Conservation (phyloP, 2,113 vertebrate species). For the Elachura formosa region DNA sequence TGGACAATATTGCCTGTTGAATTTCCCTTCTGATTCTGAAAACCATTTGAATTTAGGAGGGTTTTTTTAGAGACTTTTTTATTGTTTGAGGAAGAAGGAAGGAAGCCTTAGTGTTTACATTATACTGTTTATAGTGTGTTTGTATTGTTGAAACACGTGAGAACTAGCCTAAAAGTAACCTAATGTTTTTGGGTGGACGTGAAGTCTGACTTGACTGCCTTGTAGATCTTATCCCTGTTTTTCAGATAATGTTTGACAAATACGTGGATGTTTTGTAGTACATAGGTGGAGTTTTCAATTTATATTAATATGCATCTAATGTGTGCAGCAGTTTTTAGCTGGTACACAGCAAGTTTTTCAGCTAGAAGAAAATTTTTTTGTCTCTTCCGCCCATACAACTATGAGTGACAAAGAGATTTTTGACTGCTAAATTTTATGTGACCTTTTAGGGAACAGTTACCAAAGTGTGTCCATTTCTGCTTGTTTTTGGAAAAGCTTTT, state of each 20-base stretch:
- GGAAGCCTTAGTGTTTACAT: background rate
- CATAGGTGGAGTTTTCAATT: background rate
- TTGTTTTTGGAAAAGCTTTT: background rate
- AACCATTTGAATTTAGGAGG: background rate
- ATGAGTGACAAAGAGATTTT: background rate
- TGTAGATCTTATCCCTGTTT: background rate
- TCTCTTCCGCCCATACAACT: background rate
- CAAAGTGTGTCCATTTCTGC: background rate
- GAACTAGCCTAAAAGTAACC: background rate
- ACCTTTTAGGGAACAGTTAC: background rate
- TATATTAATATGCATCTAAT: background rate
- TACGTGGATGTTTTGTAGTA: background rate
- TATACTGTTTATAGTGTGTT: background rate
- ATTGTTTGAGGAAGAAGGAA: background rate
- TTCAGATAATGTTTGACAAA: background rate
- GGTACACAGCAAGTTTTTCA: background rate
- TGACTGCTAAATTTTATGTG: background rate
- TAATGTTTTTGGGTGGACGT: background rate
- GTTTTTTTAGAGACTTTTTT: too few relatives aligned
- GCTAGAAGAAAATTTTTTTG: background rate
- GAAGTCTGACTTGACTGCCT: background rate
- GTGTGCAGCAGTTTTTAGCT: background rate
- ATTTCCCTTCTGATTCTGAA: background rate
- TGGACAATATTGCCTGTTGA: background rate
- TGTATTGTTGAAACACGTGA: background rate